Base-by-base conservation (phyloP, 2,888 invertebrate genomes). In the Drosophila gaucha region DNA sequence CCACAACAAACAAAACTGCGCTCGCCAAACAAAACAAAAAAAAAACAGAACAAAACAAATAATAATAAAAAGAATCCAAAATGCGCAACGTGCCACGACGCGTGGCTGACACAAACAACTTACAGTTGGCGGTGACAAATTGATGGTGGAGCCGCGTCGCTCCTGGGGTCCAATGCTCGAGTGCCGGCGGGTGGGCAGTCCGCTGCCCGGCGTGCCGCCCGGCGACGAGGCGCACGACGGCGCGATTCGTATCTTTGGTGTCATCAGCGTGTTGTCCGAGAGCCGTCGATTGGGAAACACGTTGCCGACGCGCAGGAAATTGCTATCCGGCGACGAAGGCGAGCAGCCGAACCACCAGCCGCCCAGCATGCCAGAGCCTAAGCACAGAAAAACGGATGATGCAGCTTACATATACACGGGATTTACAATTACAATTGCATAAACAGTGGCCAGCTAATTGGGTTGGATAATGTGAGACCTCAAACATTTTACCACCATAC, bases 151-250 rank as follows among this genome's bases (percentile, higher is more conserved):
- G 58, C 95, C 95, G 54, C 97, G 95, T 70, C 97, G 94, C 90
- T 97, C 97, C 89, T 97, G 97, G 0, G 97, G 96, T 20, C 97
- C 97, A 83, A 97, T 97, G 92, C 97, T 97, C 58, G 97, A 97
- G 91, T 98, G 98, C 22, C 97, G 95, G 52, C 97, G 94, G 31
- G 96, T 95, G 14, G 97, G 97, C 65, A 97, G 92, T 0, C 96
- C 96, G 65, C 86, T 88, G 59, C 95, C 95, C 6, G 96, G 95
- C 91, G 94, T 72, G 91, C 94, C 74, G 4, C 95, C 95, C 0
- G 95, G 95, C 0, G 97, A 97, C 3, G 97, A 96, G 10, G 97
- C 96, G 91, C 97, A 97, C 14, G 97, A 97, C 9, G 97, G 97
- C 0, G 97, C 97, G 66, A 97, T 95, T 52, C 96, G 95, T 76